These are phyloP conservation scores for Pelochelys cantorii DNA, from an alignment of 2,797 vertebrate species.

Conservation along the genomic window DNA sequence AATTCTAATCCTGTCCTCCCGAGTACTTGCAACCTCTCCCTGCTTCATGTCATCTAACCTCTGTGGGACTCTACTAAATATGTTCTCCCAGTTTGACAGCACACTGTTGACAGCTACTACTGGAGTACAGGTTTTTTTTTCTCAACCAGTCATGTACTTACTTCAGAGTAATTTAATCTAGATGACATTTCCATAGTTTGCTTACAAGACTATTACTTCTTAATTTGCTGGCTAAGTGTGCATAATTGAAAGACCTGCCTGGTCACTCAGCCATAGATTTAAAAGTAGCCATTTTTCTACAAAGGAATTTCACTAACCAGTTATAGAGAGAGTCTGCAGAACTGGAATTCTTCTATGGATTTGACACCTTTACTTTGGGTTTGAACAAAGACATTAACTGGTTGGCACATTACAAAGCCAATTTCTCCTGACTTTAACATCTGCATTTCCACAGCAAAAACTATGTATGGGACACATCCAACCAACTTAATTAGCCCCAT, in stretches of 20 bases:
- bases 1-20: neutral
- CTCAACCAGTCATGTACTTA: neutral
- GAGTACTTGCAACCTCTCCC: neutral
- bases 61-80: neutral
- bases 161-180: neutral
- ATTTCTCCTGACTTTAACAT: too few relatives aligned
- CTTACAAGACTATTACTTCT: neutral
- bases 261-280: too few relatives aligned
- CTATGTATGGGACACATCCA: too few relatives aligned
- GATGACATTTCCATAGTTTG: neutral
- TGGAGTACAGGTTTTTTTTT: neutral
- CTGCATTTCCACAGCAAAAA: too few relatives aligned
- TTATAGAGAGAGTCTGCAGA: too few relatives aligned
- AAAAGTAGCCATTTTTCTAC: too few relatives aligned
- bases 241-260: neutral
- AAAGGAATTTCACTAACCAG: too few relatives aligned
- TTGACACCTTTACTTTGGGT: too few relatives aligned
- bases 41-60: neutral
- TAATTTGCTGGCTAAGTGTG: neutral
- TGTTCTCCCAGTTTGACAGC: neutral
- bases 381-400: too few relatives aligned
- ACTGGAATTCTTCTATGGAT: too few relatives aligned
- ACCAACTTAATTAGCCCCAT: too few relatives aligned
- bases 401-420: too few relatives aligned
- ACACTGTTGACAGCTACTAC: neutral